Evolutionary conservation across 2,797 vertebrate genomes (phyloP).

Genomic region (Bucorvus abyssinicus): DNA sequence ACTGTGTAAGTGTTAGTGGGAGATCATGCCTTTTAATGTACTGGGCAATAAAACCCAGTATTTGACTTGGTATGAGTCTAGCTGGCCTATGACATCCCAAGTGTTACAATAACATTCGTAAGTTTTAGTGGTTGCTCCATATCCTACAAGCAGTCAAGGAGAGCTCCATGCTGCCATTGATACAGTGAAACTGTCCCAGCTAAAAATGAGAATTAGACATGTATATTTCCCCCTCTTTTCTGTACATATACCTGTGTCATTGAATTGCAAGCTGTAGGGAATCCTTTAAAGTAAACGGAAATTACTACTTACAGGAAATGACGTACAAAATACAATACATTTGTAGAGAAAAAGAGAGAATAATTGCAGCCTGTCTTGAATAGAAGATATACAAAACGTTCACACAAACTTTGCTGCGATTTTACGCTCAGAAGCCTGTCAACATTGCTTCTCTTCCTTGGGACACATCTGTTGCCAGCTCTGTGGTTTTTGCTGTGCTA

Average conservation of each 20-base stretch:
- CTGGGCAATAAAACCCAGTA: neutral
- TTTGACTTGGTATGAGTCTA: neutral
- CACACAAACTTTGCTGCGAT: neutral
- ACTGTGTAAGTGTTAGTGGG: neutral
- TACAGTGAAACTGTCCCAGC: neutral
- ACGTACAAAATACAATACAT: neutral
- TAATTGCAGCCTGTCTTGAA: neutral
- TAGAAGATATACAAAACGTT: neutral
- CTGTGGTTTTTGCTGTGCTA: neutral
- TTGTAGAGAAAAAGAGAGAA: neutral
- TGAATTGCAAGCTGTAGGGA: neutral
- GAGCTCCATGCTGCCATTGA: neutral
- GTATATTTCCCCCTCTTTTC: neutral
- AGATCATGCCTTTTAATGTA: conserved; percentile 2
- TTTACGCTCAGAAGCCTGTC: neutral
- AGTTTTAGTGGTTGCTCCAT: neutral
- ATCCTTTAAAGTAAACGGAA: neutral
- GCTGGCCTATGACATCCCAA: neutral
- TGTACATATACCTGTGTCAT: neutral
- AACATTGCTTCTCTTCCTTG: neutral
- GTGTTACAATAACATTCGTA: neutral
- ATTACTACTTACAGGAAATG: neutral
- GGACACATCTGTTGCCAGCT: neutral
- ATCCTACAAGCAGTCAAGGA: neutral
- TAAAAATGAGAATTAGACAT: neutral